Evolutionary conservation across 2,888 invertebrate genomes (phyloP), one percentile per base, ranked within the genome.

Genomic region (Volucella zonaria): DNA sequence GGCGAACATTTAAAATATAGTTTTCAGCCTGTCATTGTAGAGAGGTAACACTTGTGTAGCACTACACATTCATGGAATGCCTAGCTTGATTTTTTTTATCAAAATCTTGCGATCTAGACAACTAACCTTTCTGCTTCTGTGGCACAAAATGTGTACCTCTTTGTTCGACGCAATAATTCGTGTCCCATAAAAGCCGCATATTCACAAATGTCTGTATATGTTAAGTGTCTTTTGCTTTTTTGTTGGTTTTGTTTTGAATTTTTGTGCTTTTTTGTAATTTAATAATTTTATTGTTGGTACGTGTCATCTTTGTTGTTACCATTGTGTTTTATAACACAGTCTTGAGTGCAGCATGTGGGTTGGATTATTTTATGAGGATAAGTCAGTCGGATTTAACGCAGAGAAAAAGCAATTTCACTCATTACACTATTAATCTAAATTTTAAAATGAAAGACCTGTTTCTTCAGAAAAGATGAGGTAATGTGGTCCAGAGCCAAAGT

Each of bases 221-320:
- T 23, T 31, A 31, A 8, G 14, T 23, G 11, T 11, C 11, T 52
- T 52, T 6, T n/a, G 23, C 31, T 56, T 14, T 40, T 58, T 6
- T 9, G 8, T 31, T 15, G 42, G 45, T 49, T 49, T 51, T 31
- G 18, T 31, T 43, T 40, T 47, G 56, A 49, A 8, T 1, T 71
- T 43, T 42, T 67, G 31, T 40, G n/a, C 31, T 64, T 71, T 64
- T 78, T 58, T 62, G 78, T 71, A 71, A 66, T 78, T 71, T 71
- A 78, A 79, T 79, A 79, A 79, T 79, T 79, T 79, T 79, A 79
- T 79, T 67, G 79, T 61, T 59, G 59, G 73, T 79, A 66, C 79
- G 79, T 79, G 79, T 73, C 43, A 73, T 59, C 66, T 73, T 49
- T 64, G 43, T 49, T 78, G 78, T 78, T 64, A 71, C 71, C 11